Conservation (phyloP, 2,797 vertebrate species). For the Psittacula echo region DNA sequence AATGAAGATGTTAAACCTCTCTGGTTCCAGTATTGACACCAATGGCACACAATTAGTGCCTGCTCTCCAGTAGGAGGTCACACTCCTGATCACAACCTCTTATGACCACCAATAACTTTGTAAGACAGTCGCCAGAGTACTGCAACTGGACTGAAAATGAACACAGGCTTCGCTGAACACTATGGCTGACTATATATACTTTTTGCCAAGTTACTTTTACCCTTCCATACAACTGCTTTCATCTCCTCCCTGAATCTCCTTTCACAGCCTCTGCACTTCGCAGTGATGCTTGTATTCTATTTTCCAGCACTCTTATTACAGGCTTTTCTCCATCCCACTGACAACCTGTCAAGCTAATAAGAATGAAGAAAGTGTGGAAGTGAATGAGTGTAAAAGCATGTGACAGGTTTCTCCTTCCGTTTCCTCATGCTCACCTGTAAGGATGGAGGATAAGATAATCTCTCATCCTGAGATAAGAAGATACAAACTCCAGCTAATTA, state of each 20-base stretch:
- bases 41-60: neutral
- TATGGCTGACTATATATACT: neutral
- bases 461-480: neutral
- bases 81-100: neutral
- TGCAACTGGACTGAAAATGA: neutral
- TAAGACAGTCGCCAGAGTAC: neutral
- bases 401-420: neutral
- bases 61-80: neutral
- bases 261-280: neutral
- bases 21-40: neutral
- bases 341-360: slow-evolving; percentile 28
- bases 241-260: neutral
- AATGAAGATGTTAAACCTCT: neutral
- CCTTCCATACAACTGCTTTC: neutral
- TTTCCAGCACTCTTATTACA: neutral
- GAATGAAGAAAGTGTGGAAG: slow-evolving; percentile 29
- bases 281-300: neutral
- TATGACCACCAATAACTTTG: neutral
- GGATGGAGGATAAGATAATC: neutral
- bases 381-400: neutral
- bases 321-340: neutral
- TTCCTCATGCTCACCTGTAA: neutral
- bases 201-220: neutral
- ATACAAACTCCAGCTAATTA: neutral
- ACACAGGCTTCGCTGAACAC: neutral